Base-by-base conservation (phyloP, 35 echinoderm and acorn worm genomes). In the Acanthaster planci region DNA sequence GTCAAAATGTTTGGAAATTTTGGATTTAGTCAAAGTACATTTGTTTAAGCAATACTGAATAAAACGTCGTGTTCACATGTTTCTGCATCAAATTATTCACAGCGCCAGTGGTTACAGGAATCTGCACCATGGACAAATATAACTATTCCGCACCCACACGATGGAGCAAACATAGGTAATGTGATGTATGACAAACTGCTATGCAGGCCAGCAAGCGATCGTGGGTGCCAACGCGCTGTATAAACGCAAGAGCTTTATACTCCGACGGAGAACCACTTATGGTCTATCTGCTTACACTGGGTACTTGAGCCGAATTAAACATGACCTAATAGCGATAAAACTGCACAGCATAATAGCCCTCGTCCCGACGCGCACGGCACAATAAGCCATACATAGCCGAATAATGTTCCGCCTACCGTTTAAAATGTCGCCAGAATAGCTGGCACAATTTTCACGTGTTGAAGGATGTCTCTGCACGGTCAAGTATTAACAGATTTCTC, bases 291-390 rank as follows among this genome's bases (percentile, higher is more conserved):
- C 64, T 72, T 72, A 72, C 64, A 34, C 26, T 31, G 18, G 64
- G 64, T 72, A 72, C 64, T 72, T 72, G 64, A 72, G 64, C 30
- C 64, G 64, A 26, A 12, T 72, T 72, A 72, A 72, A 72, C 64
- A 72, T 72, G 64, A 72, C 64, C 64, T 29, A 72, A 72, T 72
- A 72, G 21, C 34, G 22, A 21, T 72, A 27, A 72, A 26, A 72
- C 64, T 21, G 34, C 57, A 60, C 64, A n/a, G 64, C 64, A 26
- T 6, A 47, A 47, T 47, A 47, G 42, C 42, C 12, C 42, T n/a
- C n/a, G n/a, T n/a, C 42, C 42, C 42, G 12, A 6, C 4, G 12
- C 42, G 12, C 42, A 47, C 12, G 12, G 42, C 42, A 47, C 42
- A 47, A 12, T 47, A 12, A n/a, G n/a, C n/a, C n/a, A n/a, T n/a